These are phyloP conservation scores for Amblyraja radiata DNA, from an alignment of 2,797 vertebrate genomes.

Conservation along the genomic window DNA sequence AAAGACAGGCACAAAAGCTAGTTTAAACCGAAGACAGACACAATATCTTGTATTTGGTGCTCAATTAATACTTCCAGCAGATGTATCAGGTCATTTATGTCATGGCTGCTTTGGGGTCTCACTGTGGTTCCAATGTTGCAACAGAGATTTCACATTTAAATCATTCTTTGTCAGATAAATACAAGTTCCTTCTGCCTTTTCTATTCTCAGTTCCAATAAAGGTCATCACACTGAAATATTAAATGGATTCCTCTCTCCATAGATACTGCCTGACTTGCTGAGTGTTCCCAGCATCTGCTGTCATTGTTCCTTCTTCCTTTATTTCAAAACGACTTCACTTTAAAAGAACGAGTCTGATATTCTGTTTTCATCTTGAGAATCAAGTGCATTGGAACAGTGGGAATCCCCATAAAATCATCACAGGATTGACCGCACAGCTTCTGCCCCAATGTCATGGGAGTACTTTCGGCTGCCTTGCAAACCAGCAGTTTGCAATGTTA, in stretches of 20 bases:
- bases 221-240: no score
- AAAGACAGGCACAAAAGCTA: no score
- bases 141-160: neutral
- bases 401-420: neutral
- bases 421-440: conserved; percentile 2
- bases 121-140: neutral
- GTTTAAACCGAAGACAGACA: no score
- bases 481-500: neutral
- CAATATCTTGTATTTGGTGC: neutral
- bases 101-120: neutral
- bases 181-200: neutral
- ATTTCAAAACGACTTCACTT: neutral
- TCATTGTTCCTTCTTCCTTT: neutral
- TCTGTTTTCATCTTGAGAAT: neutral
- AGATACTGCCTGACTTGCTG: no score
- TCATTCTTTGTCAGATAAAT: no score
- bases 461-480: neutral
- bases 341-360: no score
- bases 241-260: no score
- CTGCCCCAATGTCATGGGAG: neutral
- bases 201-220: no score
- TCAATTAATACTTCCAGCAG: neutral
- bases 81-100: neutral
- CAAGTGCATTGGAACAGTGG: neutral
- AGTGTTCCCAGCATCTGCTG: no score